Conservation (phyloP, 2,797 vertebrate species). For the Phaenicophaeus curvirostris region DNA sequence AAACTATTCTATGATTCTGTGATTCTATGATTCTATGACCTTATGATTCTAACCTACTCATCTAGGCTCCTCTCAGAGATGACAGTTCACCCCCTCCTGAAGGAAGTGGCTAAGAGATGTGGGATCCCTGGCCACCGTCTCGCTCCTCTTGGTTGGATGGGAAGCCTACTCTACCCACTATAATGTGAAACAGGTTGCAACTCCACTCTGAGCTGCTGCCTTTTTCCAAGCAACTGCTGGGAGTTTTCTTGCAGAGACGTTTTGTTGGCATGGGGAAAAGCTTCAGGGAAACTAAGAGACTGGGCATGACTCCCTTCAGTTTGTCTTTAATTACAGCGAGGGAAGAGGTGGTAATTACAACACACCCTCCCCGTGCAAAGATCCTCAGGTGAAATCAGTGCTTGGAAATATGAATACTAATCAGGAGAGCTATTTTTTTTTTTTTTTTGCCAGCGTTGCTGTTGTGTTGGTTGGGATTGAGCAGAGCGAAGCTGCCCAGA, state of each 20-base stretch:
- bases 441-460: slow-evolving; percentile 3
- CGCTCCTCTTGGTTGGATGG: neutral
- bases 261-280: slow-evolving; percentile 56
- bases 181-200: slow-evolving; percentile 34
- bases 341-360: slow-evolving; percentile 55
- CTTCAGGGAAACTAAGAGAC: slow-evolving; percentile 17
- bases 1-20: too few species aligned
- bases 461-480: slow-evolving; percentile 17
- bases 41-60: too few species aligned
- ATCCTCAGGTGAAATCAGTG: slow-evolving; percentile 48
- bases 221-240: slow-evolving; percentile 58
- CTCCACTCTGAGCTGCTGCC: slow-evolving; percentile 25
- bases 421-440: too few species aligned
- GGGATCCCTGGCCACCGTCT: neutral
- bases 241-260: slow-evolving; percentile 24
- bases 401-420: slow-evolving; percentile 60
- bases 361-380: slow-evolving; percentile 37
- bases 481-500: neutral
- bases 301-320: slow-evolving; percentile 61
- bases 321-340: slow-evolving; percentile 70
- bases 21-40: too few species aligned
- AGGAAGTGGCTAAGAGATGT: neutral
- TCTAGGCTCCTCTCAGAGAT: neutral
- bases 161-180: neutral
- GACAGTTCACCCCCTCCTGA: neutral